A percentile compares a stretch with the other conserved stretches of the same genome.
phyloP scores from a whole-genome alignment of 2,113 vertebrate species.

The Panthera tigris region DNA sequence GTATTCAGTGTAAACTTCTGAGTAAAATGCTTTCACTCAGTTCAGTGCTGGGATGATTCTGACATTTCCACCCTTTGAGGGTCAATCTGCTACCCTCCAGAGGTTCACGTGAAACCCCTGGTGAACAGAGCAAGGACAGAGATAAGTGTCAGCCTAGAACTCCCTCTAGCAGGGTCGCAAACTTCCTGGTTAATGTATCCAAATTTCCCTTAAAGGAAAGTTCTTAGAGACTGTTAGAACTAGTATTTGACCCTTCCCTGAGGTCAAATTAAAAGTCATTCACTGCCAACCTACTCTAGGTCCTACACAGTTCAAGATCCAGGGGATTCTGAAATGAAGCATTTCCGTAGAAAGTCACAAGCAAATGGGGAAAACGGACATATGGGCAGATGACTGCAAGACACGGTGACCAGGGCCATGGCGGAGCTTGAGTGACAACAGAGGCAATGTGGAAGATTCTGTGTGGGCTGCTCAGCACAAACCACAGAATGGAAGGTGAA shows the following conservation, averaged over 20 bases:
- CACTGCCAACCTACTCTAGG: background rate
- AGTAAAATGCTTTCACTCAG: background rate
- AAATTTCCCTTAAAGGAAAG: background rate
- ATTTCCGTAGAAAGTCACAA: background rate
- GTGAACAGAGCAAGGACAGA: background rate
- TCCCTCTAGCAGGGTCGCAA: background rate
- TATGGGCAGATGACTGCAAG: background rate
- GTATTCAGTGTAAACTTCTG: background rate
- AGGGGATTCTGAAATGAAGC: background rate
- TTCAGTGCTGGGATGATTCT: background rate
- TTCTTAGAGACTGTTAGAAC: slow-evolving; percentile 1
- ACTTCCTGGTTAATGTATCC: background rate
- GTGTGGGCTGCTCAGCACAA: background rate
- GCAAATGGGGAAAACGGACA: background rate
- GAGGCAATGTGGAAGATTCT: background rate
- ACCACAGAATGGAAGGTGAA: background rate
- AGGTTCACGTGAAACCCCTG: background rate
- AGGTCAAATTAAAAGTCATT: background rate
- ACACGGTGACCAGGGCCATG: background rate
- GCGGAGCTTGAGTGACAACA: background rate
- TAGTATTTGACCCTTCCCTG: background rate
- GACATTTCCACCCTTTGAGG: background rate
- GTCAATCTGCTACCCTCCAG: background rate
- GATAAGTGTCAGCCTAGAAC: background rate
- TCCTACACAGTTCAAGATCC: background rate